A percentile compares a stretch with the other conserved stretches of the same genome.
phyloP scores from a whole-genome alignment of 2,113 vertebrate genomes.

The Bungarus multicinctus region DNA sequence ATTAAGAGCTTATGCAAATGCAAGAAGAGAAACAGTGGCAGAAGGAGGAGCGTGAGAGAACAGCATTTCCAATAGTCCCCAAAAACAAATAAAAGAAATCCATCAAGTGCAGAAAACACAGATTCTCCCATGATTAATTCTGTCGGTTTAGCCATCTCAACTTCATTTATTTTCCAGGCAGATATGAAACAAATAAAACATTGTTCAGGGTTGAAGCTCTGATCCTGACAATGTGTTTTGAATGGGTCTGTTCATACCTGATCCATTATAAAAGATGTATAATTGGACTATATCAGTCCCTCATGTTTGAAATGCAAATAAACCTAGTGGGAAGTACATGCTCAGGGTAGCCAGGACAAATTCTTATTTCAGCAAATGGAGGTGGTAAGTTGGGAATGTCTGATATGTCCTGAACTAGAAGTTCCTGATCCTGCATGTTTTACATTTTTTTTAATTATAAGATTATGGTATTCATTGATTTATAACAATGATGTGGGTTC shows the following conservation, averaged over 20 bases:
- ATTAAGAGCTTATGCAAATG: slow-evolving; percentile 5
- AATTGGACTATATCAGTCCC: slow-evolving; percentile 28
- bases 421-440: slow-evolving; percentile 37
- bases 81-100: not conserved
- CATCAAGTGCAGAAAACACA: not conserved
- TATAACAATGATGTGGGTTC: slow-evolving; percentile 61
- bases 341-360: not conserved
- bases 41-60: not conserved
- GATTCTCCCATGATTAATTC: not conserved
- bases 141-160: not conserved
- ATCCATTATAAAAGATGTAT: slow-evolving; percentile 13
- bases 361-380: not conserved
- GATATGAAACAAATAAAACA: slow-evolving; percentile 12
- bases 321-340: fast-evolving
- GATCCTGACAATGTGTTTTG: not conserved
- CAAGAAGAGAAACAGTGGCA: not conserved
- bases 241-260: slow-evolving; percentile 21
- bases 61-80: not conserved
- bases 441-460: slow-evolving; percentile 58
- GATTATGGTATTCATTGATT: slow-evolving; percentile 57
- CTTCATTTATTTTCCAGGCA: not conserved
- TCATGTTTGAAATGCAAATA: not conserved
- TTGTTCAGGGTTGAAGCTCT: not conserved
- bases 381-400: slow-evolving; percentile 23
- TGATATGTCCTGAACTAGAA: slow-evolving; percentile 46